phyloP scores from a whole-genome alignment of 2,797 vertebrate genomes.

The Tamandua tetradactyla region DNA sequence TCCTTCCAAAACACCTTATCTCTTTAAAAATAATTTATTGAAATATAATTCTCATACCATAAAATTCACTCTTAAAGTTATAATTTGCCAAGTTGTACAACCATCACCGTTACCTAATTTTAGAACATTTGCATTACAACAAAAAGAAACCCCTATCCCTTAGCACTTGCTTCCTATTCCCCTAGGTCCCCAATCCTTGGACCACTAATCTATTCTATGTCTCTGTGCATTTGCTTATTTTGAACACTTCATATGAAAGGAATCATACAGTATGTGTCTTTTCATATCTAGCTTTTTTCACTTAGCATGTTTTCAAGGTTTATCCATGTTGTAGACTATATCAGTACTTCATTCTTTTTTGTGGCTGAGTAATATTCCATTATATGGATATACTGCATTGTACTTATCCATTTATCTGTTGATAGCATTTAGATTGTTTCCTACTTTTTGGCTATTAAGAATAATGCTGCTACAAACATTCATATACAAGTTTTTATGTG shows the following conservation, averaged over 20 bases:
- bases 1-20: constrained; percentile 32
- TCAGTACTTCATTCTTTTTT: constrained; percentile 22
- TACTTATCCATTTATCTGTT: not conserved
- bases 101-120: not conserved
- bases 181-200: not conserved
- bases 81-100: not conserved
- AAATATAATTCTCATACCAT: constrained; percentile 38
- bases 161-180: not conserved
- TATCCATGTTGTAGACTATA: not conserved
- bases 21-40: constrained; percentile 41
- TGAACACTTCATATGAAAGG: constrained; percentile 36
- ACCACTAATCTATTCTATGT: not conserved
- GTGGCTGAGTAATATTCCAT: not conserved
- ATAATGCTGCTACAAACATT: constrained; percentile 31
- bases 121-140: not conserved
- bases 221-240: not conserved
- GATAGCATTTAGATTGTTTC: constrained; percentile 35
- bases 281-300: constrained; percentile 38
- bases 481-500: not conserved
- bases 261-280: constrained; percentile 17
- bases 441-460: not conserved
- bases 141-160: not conserved
- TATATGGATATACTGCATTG: not conserved
- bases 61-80: constrained; percentile 27
- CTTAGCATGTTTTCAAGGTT: constrained; percentile 22